A percentile compares a stretch with the other conserved stretches of the same genome.
These are phyloP conservation scores for Florisuga fusca DNA, from an alignment of 2,797 vertebrate genomes.

Conservation along the genomic window DNA sequence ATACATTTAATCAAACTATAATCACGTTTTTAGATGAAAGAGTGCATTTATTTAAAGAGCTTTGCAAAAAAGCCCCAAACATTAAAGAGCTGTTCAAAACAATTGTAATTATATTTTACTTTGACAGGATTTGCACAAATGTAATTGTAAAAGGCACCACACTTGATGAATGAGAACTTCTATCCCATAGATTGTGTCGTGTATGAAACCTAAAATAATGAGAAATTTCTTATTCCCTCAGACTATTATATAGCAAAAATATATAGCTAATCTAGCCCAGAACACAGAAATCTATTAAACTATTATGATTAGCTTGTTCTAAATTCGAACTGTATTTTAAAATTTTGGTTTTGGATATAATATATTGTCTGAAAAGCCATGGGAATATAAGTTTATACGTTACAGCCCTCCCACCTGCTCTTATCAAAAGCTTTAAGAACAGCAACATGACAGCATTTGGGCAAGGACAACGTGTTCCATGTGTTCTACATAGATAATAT, in stretches of 20 bases:
- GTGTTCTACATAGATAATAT: neutral
- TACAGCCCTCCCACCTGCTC: neutral
- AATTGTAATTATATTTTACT: slow-evolving; percentile 30
- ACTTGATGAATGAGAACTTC: neutral
- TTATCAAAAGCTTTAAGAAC: neutral
- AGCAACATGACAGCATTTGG: neutral
- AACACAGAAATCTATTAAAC: neutral
- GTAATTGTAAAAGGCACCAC: neutral
- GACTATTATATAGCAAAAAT: neutral
- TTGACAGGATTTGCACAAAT: neutral
- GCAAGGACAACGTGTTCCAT: neutral
- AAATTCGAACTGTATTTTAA: neutral
- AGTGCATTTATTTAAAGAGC: slow-evolving; percentile 3
- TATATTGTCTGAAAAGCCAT: neutral
- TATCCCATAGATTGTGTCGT: neutral
- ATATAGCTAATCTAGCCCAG: neutral
- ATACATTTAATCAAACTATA: slow-evolving; percentile 42
- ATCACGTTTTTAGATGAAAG: slow-evolving; percentile 55
- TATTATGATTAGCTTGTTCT: neutral
- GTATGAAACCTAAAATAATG: slow-evolving; percentile 4
- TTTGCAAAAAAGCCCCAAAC: neutral
- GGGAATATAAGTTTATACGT: neutral
- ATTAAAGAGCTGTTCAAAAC: neutral
- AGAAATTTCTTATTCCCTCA: neutral
- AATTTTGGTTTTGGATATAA: neutral